Percentiles rank a stretch among this genome's conserved stretches.
Conservation (phyloP, 2,797 vertebrate species). For the Oreonectes daqikongensis region DNA sequence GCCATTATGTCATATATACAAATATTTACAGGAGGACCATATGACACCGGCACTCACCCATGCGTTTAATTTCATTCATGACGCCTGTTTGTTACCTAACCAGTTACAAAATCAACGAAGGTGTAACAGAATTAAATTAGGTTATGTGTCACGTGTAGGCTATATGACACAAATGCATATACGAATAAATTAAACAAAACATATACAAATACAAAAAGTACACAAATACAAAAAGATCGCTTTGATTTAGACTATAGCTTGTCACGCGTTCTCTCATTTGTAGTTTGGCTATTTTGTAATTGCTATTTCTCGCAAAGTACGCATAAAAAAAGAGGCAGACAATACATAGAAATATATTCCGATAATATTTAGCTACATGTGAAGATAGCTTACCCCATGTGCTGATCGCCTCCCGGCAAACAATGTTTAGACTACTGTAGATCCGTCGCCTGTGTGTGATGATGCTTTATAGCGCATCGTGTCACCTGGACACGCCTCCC, state of each 20-base stretch:
- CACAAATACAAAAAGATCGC: neutral
- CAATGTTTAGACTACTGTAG: neutral
- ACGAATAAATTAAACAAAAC: neutral
- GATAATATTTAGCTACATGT: neutral
- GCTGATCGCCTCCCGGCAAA: neutral
- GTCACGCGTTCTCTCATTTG: neutral
- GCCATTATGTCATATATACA: neutral
- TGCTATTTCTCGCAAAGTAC: neutral
- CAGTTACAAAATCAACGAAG: neutral
- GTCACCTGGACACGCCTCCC: conserved; percentile 13
- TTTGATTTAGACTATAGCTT: neutral
- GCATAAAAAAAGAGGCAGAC: neutral
- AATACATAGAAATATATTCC: neutral
- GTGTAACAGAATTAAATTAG: neutral
- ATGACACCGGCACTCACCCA: neutral
- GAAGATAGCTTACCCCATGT: conserved; percentile 8
- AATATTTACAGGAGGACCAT: neutral
- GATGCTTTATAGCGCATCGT: conserved; percentile 26
- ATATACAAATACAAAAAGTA: too few species aligned
- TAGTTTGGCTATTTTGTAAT: neutral
- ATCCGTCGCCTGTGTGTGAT: neutral
- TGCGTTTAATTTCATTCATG: neutral
- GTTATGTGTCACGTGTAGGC: neutral
- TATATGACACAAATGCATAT: neutral
- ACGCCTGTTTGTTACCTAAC: neutral